Conservation (phyloP, 2,888 invertebrate species). For the Drosophila nigricruria region DNA sequence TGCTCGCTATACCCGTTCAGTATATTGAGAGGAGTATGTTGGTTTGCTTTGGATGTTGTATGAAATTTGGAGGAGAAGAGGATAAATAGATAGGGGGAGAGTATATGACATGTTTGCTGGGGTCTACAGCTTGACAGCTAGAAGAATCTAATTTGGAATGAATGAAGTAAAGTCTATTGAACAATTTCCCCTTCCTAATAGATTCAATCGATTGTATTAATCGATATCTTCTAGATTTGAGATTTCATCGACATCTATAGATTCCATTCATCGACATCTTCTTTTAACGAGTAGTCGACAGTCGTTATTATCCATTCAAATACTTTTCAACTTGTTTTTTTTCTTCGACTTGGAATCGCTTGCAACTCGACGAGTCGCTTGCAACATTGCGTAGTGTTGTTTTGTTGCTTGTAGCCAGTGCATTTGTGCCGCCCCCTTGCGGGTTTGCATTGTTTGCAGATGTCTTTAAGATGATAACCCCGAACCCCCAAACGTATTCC, state of each 20-base stretch:
- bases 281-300: not conserved
- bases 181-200: too few relatives aligned
- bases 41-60: not conserved
- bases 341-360: not conserved
- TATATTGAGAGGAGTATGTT: not conserved
- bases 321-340: slow-evolving; percentile 8
- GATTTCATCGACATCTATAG: not conserved
- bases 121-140: too few relatives aligned
- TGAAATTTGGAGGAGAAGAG: not conserved
- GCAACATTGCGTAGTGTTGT: slow-evolving; percentile 49
- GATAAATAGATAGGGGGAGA: too few relatives aligned
- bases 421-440: slow-evolving; percentile 22
- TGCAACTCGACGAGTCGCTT: slow-evolving; percentile 31
- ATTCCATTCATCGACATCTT: not conserved
- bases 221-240: too few relatives aligned
- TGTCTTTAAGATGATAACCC: slow-evolving; percentile 59
- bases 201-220: not conserved
- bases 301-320: not conserved
- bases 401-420: slow-evolving; percentile 28
- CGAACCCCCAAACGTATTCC: slow-evolving; percentile 21
- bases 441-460: slow-evolving; percentile 58
- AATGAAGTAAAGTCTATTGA: too few relatives aligned
- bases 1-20: not conserved
- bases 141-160: too few relatives aligned
- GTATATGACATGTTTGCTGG: too few relatives aligned